Conservation (phyloP, 2,113 vertebrate genomes). For the Dicerorhinus sumatrensis region DNA sequence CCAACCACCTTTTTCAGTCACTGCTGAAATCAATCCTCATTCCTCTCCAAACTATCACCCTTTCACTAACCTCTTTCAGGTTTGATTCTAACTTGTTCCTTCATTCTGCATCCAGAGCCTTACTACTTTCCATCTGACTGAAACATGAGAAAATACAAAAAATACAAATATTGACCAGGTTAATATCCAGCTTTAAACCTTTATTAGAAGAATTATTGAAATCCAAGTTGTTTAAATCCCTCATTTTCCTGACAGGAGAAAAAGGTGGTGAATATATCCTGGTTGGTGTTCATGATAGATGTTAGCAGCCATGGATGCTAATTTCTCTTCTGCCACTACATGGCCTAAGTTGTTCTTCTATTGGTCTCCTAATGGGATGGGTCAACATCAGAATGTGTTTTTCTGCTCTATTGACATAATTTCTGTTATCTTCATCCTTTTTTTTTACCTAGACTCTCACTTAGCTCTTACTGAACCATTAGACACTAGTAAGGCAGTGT, state of each 20-base stretch:
- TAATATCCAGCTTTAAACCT: background rate
- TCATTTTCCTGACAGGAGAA: background rate
- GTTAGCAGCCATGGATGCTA: background rate
- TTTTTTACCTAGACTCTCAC: background rate
- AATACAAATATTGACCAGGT: background rate
- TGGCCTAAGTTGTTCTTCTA: background rate
- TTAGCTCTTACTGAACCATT: background rate
- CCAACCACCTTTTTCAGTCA: background rate
- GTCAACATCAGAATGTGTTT: background rate
- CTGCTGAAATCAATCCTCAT: background rate
- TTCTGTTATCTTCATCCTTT: background rate
- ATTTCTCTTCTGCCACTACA: background rate
- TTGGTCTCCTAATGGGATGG: background rate
- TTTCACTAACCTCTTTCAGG: background rate
- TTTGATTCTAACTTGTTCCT: background rate
- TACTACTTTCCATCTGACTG: background rate
- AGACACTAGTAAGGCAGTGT: background rate
- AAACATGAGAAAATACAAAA: background rate
- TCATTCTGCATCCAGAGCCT: background rate
- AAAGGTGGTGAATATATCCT: rapidly evolving
- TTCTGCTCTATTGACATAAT: background rate
- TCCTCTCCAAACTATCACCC: background rate
- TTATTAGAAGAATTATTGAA: background rate
- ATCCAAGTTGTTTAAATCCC: background rate
- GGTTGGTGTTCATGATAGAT: background rate